Evolutionary conservation across 2,888 invertebrate genomes (phyloP).

Genomic region (Cylloceria caligata): DNA sequence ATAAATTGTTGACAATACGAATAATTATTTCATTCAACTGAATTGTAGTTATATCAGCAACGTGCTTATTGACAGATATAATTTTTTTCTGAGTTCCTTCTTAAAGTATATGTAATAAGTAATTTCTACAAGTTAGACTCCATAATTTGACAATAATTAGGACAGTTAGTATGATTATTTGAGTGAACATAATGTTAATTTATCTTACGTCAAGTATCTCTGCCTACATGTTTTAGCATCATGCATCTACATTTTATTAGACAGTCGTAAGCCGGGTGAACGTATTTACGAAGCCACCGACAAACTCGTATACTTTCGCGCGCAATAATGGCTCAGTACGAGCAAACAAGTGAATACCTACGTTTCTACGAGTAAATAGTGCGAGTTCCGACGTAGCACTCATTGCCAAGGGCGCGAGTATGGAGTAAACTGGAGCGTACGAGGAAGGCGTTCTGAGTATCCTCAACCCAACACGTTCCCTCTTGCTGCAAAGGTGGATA

Average conservation of each 20-base stretch:
- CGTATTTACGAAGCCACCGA: constrained; percentile 52
- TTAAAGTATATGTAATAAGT: too few relatives aligned
- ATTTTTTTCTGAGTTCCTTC: too few relatives aligned
- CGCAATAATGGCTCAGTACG: constrained; percentile 46
- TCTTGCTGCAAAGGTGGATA: constrained; percentile 15
- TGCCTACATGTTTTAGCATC: not conserved
- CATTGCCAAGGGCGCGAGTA: constrained; percentile 32
- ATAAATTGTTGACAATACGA: too few relatives aligned
- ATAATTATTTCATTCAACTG: too few relatives aligned
- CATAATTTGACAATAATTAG: too few relatives aligned
- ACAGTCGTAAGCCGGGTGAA: not conserved
- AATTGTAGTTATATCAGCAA: too few relatives aligned
- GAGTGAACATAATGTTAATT: constrained; percentile 5
- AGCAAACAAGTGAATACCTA: constrained; percentile 39
- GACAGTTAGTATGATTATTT: not conserved
- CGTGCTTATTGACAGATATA: too few relatives aligned
- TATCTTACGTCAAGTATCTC: not conserved
- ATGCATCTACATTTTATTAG: not conserved
- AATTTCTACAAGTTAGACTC: too few relatives aligned
- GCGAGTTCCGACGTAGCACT: constrained; percentile 22
- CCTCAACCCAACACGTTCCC: constrained; percentile 56
- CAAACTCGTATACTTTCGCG: constrained; percentile 50
- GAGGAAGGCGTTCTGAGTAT: constrained; percentile 52
- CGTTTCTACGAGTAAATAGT: constrained; percentile 31
- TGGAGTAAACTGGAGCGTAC: constrained; percentile 45